Evolutionary conservation across 2,113 vertebrate genomes (phyloP), one percentile per base, ranked within the genome.

Genomic region (Nansenia antarctica): DNA sequence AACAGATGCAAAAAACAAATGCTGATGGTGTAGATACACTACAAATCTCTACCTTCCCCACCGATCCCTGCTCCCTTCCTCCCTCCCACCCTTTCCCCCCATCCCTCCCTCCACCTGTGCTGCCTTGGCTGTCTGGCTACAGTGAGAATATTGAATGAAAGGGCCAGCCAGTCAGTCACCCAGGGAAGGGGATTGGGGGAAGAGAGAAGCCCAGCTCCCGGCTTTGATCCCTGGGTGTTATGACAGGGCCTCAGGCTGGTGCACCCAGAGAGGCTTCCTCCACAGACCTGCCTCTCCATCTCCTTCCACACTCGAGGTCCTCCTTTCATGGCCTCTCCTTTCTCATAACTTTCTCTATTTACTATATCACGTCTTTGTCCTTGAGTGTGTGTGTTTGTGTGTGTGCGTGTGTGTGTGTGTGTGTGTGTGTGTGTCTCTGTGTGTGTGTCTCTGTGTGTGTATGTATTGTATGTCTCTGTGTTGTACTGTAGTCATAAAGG

Each of bases 61-160:
- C 72, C 30, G 7, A 64, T 45, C 15, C 34, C 14, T 30, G 1
- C 35, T 11, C 22, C 34, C 67, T 66, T 27, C 59, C 67, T 47
- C 69, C 47, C 75, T 14, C 65, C 63, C 64, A n/a, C 0, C 14
- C 3, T 27, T n/a, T n/a, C 70, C 63, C 67, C 60, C n/a, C 59
- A 18, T n/a, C 31, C 32, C 20, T 49, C 66, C 29, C 24, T 58
- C 79, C 82, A 84, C 86, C 69, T 74, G 42, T 58, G 64, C 65
- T 76, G 74, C 77, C 74, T 52, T 65, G 75, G 69, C 76, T 85
- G 70, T 69, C 75, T 80, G 67, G 82, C 87, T 91, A 90, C 90
- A 91, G 81, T 90, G 85, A 88, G 89, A 93, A 93, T 91, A 87
- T 83, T 57, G 80, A 90, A 93, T 92, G 88, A 91, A 91, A 91